Conservation (phyloP, 2,888 invertebrate species). For the Scaptomyza flava region DNA sequence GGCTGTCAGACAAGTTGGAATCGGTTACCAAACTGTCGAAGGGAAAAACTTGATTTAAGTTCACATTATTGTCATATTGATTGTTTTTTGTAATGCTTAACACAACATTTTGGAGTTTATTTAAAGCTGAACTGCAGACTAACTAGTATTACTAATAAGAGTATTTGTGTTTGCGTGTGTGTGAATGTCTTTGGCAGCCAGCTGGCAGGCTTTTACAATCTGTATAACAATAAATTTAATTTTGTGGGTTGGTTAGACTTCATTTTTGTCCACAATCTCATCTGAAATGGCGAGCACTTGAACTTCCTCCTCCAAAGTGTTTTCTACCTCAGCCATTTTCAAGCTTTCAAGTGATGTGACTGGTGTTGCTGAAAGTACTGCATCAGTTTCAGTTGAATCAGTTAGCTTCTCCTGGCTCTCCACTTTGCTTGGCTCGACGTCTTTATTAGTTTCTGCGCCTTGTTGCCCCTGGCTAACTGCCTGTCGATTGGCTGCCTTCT, state of each 20-base stretch:
- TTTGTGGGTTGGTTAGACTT: constrained; percentile 9
- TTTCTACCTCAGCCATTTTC: constrained; percentile 1
- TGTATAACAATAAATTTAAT: constrained; percentile 31
- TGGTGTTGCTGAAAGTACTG: constrained; percentile 13
- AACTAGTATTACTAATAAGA: constrained; percentile 28
- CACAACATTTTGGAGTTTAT: constrained; percentile 23
- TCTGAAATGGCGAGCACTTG: constrained; percentile 37
- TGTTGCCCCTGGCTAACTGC: constrained; percentile 1
- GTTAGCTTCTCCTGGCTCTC: constrained; percentile 30
- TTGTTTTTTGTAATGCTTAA: constrained; percentile 32
- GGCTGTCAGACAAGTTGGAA: constrained; percentile 15
- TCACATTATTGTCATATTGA: constrained; percentile 2
- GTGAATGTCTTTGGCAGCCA: constrained; percentile 22
- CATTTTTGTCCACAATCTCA: constrained; percentile 16
- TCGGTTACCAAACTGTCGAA: constrained; percentile 41
- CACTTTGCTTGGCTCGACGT: constrained; percentile 18
- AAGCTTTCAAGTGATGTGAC: constrained; percentile 24
- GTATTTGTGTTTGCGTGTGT: constrained; percentile 8
- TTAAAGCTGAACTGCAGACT: constrained; percentile 54
- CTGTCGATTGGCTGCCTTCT: constrained; percentile 37
- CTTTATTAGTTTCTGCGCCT: neutral
- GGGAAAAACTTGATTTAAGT: constrained; percentile 2
- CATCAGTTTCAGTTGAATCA: constrained; percentile 18
- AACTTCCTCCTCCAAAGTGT: constrained; percentile 34
- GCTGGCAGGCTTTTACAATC: constrained; percentile 31